phyloP scores from a whole-genome alignment of 2,113 vertebrate species.

The Phalacrocorax aristotelis region DNA sequence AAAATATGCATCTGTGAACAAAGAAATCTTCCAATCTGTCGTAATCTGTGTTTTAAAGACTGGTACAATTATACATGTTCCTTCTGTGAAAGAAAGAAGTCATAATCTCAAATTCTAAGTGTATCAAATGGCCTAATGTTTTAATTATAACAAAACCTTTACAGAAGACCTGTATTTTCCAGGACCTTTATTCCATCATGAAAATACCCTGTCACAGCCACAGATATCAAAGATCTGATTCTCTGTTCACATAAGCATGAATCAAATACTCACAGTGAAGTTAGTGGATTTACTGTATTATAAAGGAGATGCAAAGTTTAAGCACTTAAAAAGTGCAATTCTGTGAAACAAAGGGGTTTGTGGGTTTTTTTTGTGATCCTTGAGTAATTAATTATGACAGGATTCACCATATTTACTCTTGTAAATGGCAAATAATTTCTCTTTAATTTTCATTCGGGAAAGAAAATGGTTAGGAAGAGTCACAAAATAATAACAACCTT shows the following conservation, averaged over 20 bases:
- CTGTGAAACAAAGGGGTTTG: not conserved
- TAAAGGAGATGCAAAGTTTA: not conserved
- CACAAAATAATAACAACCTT: slow-evolving; percentile 46
- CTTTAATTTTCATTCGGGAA: slow-evolving; percentile 25
- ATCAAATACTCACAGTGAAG: not conserved
- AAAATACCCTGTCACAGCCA: not conserved
- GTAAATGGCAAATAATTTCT: slow-evolving; percentile 37
- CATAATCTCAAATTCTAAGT: not conserved
- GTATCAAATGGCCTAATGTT: not conserved
- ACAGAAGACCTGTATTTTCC: not conserved
- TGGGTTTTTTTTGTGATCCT: not conserved
- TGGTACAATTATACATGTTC: not conserved
- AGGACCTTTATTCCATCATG: not conserved
- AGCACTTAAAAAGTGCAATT: not conserved
- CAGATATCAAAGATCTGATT: not conserved
- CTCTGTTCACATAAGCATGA: rapidly evolving
- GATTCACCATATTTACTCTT: slow-evolving; percentile 8
- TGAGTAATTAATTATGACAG: not conserved
- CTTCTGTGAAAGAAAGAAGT: not conserved
- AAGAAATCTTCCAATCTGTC: not conserved
- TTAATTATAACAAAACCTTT: not conserved
- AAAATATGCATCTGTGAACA: not conserved
- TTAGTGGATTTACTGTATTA: not conserved
- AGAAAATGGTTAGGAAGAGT: slow-evolving; percentile 25
- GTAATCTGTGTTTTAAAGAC: not conserved